Evolutionary conservation across 2,888 invertebrate species (phyloP).

Genomic region (Drosophila fungiperda): DNA sequence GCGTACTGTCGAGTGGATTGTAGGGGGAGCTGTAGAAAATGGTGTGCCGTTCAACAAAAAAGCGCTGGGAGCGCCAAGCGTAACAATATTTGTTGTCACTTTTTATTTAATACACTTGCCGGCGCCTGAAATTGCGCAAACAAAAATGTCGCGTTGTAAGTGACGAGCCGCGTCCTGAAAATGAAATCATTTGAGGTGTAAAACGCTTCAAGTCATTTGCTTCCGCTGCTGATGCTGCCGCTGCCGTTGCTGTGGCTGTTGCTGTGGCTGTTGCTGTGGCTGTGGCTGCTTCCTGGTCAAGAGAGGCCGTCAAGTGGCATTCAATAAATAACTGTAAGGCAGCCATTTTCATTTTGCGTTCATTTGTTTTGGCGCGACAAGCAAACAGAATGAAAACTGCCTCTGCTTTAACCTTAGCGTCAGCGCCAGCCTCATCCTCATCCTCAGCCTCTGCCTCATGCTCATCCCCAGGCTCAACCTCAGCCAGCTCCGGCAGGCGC

Average conservation of each 20-base stretch:
- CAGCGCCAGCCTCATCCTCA: background rate
- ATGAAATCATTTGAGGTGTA: constrained; percentile 76
- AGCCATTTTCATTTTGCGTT: constrained; percentile 49
- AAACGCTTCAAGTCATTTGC: constrained; percentile 72
- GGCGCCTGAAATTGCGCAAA: constrained; percentile 57
- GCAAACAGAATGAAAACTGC: constrained; percentile 32
- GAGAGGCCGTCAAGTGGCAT: constrained; percentile 31
- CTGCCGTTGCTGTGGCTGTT: background rate
- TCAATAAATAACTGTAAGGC: constrained; percentile 54
- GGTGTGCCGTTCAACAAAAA: constrained; percentile 23
- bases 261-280: constrained; percentile 9
- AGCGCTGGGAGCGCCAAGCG: constrained; percentile 45
- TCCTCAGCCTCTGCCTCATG: background rate
- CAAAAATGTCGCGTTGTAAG: constrained; percentile 41
- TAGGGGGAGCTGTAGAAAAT: background rate
- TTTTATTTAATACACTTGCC: constrained; percentile 73
- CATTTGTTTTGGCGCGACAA: constrained; percentile 48
- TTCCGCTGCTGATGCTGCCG: constrained; percentile 8
- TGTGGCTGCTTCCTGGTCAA: constrained; percentile 7
- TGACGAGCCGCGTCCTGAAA: constrained; percentile 41
- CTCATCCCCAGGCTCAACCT: background rate
- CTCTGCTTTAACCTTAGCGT: background rate
- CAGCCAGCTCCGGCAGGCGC: background rate
- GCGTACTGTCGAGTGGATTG: background rate
- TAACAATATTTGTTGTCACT: constrained; percentile 79